Evolutionary conservation across 35 echinoderm and acorn worm species (phyloP).

Genomic region (Diadema setosum): DNA sequence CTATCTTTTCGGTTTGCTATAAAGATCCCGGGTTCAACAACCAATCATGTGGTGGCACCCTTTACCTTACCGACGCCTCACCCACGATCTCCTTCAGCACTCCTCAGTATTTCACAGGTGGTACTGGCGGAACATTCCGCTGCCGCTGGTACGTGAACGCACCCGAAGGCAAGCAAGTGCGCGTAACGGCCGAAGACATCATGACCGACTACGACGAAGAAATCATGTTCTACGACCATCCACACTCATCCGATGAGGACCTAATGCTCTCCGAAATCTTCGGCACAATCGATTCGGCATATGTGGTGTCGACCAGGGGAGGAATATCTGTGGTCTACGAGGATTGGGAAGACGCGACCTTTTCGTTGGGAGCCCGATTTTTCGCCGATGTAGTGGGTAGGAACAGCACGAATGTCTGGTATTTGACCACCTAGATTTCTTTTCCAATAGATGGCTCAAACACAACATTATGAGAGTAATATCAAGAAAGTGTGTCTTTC

Average conservation of each 20-base stretch:
- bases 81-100: not conserved
- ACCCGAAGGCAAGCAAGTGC: not conserved
- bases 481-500: too few relatives aligned
- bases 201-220: not conserved
- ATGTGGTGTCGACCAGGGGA: not conserved
- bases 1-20: too few relatives aligned
- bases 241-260: not conserved
- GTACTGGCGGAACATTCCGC: not conserved
- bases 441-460: too few relatives aligned
- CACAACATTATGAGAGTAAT: too few relatives aligned
- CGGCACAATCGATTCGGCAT: not conserved
- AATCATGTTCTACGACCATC: not conserved
- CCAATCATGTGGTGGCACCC: not conserved
- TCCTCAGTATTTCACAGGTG: not conserved
- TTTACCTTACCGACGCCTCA: not conserved
- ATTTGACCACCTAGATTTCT: too few relatives aligned
- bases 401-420: not conserved
- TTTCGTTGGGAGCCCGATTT: not conserved
- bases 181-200: not conserved
- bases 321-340: not conserved
- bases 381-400: too few relatives aligned
- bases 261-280: not conserved
- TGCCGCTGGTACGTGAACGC: not conserved
- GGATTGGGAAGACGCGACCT: not conserved
- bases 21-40: too few relatives aligned